Percentiles rank a stretch among this genome's conserved stretches.
Conservation (phyloP, 2,888 invertebrate genomes). For the Biston betularia region DNA sequence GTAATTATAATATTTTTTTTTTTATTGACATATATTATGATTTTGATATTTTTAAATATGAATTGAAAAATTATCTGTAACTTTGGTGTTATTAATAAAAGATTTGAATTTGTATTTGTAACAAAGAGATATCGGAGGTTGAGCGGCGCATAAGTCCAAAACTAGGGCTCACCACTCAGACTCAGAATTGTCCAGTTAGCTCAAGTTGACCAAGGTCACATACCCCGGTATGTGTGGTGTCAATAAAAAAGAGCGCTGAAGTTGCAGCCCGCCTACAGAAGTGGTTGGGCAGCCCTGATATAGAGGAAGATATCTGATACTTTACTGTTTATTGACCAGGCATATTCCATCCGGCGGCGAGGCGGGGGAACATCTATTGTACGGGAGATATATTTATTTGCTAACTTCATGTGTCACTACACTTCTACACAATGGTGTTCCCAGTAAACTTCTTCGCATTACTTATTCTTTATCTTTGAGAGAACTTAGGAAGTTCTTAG, state of each 20-base stretch:
- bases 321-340: slow-evolving; percentile 21
- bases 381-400: slow-evolving; percentile 12
- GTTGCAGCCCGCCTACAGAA: neutral
- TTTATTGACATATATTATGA: too few species aligned
- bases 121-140: too few species aligned
- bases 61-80: too few species aligned
- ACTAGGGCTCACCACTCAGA: too few species aligned
- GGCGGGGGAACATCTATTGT: slow-evolving; percentile 7
- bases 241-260: neutral
- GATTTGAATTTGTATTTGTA: too few species aligned
- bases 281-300: slow-evolving; percentile 5
- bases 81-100: too few species aligned
- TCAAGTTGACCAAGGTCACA: too few species aligned
- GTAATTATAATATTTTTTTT: too few species aligned
- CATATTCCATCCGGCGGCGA: slow-evolving; percentile 12
- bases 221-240: too few species aligned
- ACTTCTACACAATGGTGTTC: neutral
- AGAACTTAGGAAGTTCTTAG: neutral
- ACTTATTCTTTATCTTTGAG: neutral
- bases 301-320: slow-evolving; percentile 10
- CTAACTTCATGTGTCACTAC: slow-evolving; percentile 1
- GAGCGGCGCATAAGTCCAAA: too few species aligned
- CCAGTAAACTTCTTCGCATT: neutral
- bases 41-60: too few species aligned
- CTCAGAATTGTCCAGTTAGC: too few species aligned